These are phyloP conservation scores for Clarias batrachus DNA, from an alignment of 2,113 vertebrate species.

Conservation along the genomic window DNA sequence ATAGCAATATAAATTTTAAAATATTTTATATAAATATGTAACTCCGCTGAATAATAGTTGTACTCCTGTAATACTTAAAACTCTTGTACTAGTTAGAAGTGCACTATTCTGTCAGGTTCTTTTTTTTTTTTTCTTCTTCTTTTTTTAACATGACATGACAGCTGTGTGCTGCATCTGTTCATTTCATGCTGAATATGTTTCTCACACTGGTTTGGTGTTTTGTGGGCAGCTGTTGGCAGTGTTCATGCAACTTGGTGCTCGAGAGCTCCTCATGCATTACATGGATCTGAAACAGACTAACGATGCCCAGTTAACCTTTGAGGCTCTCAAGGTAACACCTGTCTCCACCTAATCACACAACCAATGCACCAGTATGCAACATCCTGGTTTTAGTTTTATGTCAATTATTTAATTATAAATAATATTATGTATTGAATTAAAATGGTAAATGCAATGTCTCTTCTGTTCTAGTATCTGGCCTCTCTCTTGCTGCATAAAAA, in stretches of 20 bases:
- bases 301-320: slow-evolving; percentile 95
- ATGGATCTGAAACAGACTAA: slow-evolving; percentile 96
- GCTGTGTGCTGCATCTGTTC: neutral
- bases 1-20: neutral
- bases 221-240: slow-evolving; percentile 85
- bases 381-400: neutral
- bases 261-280: slow-evolving; percentile 96
- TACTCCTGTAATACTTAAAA: no score
- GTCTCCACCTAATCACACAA: neutral
- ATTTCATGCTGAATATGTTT: neutral
- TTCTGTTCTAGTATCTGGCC: slow-evolving; percentile 83
- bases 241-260: slow-evolving; percentile 97
- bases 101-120: neutral
- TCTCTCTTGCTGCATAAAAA: slow-evolving; percentile 98
- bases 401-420: no score
- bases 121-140: neutral
- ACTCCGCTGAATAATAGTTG: neutral
- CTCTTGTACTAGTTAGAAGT: neutral
- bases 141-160: neutral
- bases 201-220: neutral
- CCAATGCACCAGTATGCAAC: neutral
- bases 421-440: neutral
- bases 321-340: slow-evolving; percentile 89
- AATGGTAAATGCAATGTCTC: neutral
- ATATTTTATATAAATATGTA: neutral